Base-by-base conservation (phyloP, 2,113 vertebrate species). In the Macquaria ambigua region DNA sequence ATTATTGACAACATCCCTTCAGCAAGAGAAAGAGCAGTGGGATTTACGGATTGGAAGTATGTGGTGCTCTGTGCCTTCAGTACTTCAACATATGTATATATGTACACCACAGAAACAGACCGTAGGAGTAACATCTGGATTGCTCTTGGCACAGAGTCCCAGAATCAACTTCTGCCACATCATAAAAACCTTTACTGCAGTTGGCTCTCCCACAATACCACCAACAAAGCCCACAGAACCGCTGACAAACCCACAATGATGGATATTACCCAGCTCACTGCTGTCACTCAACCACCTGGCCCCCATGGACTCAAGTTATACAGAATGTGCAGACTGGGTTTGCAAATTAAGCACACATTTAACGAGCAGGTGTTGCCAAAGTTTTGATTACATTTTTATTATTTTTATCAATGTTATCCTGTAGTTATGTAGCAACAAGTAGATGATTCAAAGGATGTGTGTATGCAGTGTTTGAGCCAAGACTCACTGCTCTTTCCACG, bases 171-270 rank as follows among this genome's bases (percentile, higher is more conserved):
- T 74, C 89, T 90, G 66, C 90, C 87, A 89, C 92, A 91, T 87
- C 86, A 88, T 94, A 90, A 94, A 93, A 94, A 79, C 55, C 71
- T 94, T 91, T 82, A 90, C 74, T 90, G 87, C 78, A 75, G 82
- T 88, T 84, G 86, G 81, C 90, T 81, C 56, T 87, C 81, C 80
- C 31, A 67, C 70, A 74, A 75, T 89, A 88, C 86, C 90, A 90
- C 92, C 88, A 85, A 89, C 87, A 90, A 87, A 91, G 91, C 80
- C 77, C 73, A 82, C 55, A 89, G 79, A 92, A 43, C 71, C 50
- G 43, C 82, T 81, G 88, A 90, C 88, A 89, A 86, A 87, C 55
- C 64, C 83, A 80, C 78, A 85, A 12, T 69, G 69, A 48, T 81
- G 88, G 88, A 88, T 92, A 64, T 69, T 86, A 84, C 78, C 81